Conservation (phyloP, 2,888 invertebrate species). For the Trilocha varians region DNA sequence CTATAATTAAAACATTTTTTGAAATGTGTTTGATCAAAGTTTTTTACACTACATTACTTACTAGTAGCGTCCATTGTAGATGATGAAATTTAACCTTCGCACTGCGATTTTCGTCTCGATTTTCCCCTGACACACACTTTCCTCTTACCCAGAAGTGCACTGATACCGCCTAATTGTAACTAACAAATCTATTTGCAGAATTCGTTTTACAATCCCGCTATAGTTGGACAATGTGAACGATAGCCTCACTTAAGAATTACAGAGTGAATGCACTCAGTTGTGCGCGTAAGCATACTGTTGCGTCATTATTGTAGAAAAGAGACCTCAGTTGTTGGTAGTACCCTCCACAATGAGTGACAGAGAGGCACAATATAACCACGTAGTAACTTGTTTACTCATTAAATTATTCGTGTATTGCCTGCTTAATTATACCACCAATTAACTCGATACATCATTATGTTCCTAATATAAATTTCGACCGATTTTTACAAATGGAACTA, state of each 20-base stretch:
- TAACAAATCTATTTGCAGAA: no score
- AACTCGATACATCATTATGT: no score
- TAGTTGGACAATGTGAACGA: background rate
- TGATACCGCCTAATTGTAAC: no score
- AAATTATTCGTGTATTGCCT: slow-evolving; percentile 22
- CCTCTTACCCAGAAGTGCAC: no score
- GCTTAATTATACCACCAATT: slow-evolving; percentile 36
- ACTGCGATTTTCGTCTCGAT: slow-evolving; percentile 10
- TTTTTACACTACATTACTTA: slow-evolving; percentile 46
- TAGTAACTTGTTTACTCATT: slow-evolving; percentile 22
- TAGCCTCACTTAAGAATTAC: background rate
- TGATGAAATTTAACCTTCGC: slow-evolving; percentile 59
- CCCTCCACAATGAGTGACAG: slow-evolving; percentile 16
- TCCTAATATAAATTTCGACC: no score
- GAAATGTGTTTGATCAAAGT: no score
- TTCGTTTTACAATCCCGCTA: background rate
- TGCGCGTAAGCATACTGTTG: slow-evolving; percentile 36
- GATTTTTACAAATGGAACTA: no score
- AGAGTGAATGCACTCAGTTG: slow-evolving; percentile 58
- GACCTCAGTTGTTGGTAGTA: slow-evolving; percentile 17
- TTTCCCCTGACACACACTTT: background rate
- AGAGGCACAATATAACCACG: slow-evolving; percentile 28
- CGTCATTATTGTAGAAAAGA: slow-evolving; percentile 38
- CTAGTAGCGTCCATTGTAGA: slow-evolving; percentile 65
- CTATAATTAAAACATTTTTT: no score